Evolutionary conservation across 1,140 invertebrate species (phyloP), one percentile per base, ranked within the genome.

Genomic region (Helicoverpa zea): DNA sequence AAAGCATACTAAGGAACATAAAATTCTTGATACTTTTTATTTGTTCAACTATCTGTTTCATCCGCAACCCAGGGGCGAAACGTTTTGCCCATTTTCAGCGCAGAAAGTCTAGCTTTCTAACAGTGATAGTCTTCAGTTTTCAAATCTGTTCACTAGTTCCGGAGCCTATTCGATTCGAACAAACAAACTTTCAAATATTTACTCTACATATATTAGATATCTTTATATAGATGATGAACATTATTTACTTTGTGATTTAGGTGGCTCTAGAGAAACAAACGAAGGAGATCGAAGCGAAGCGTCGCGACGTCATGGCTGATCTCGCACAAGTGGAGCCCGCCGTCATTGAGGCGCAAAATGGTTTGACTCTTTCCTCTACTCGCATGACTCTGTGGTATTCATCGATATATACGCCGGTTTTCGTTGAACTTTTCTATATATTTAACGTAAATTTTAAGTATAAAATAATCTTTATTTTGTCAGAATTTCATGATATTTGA

Each of bases 291-390:
- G 97, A 98, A 84, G 97, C 98, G 87, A 99, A 99, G 93, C 97
- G 98, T 81, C 96, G 97, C 81, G 97, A 97, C 92, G 99, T 99
- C 0, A 99, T 98, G 97, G 97, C 97, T 13, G 99, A 99, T 95
- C 96, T 99, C 80, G 98, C 98, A 9, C 97, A 99, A 94, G 98
- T 99, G 11, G 99, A 99, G 95, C 99, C 99, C 0, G 99, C 99
- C 88, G 99, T 99, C 79, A 98, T 99, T 83, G 99, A 99, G 87
- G 99, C 99, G 43, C 98, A 99, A 96, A 98, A 98, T 96, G 98
- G 98, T 99, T 96, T 94, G 95, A 93, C 89, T 83, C 77, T 85
- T 84, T 86, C 64, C 77, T 86, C 83, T 66, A 81, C 80, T 84
- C 29, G 82, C 81, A 83, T 80, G 78, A 51, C 73, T 3, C 23